phyloP scores from a whole-genome alignment of 1,140 invertebrate species.

The Hypothenemus hampei region DNA sequence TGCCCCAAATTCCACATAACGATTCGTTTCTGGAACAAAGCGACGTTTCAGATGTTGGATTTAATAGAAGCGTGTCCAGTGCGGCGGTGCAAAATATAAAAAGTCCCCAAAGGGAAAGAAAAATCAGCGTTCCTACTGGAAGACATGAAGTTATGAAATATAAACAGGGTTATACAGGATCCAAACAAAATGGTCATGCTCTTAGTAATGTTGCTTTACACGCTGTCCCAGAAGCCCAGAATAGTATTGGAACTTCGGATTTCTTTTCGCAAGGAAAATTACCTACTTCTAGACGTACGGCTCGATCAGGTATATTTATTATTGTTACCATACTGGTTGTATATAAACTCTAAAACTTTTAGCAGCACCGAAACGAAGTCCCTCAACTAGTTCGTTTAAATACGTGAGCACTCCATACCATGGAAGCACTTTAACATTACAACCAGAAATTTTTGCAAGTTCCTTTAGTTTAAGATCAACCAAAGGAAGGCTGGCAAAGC shows the following conservation, averaged over 20 bases:
- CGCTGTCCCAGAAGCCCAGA: slow-evolving; percentile 51
- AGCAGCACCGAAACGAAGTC: slow-evolving; percentile 55
- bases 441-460: slow-evolving; percentile 70
- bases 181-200: slow-evolving; percentile 34
- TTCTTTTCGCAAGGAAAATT: slow-evolving; percentile 35
- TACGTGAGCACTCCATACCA: slow-evolving; percentile 80
- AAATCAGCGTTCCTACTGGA: slow-evolving; percentile 51
- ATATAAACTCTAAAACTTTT: not conserved
- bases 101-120: slow-evolving; percentile 43
- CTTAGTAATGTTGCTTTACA: slow-evolving; percentile 55
- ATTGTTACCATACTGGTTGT: not conserved
- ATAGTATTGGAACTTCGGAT: slow-evolving; percentile 36
- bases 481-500: slow-evolving; percentile 40
- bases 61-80: slow-evolving; percentile 51
- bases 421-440: slow-evolving; percentile 72
- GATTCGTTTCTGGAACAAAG: slow-evolving; percentile 37
- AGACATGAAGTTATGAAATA: slow-evolving; percentile 42
- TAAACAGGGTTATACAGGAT: slow-evolving; percentile 31
- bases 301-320: slow-evolving; percentile 11
- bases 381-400: slow-evolving; percentile 73
- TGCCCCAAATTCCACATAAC: slow-evolving; percentile 37
- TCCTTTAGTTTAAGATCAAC: slow-evolving; percentile 66
- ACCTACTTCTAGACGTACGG: slow-evolving; percentile 28
- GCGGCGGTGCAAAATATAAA: slow-evolving; percentile 52
- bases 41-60: slow-evolving; percentile 32